Evolutionary conservation across 1,140 invertebrate species (phyloP).

Genomic region (Megalopta genalis): DNA sequence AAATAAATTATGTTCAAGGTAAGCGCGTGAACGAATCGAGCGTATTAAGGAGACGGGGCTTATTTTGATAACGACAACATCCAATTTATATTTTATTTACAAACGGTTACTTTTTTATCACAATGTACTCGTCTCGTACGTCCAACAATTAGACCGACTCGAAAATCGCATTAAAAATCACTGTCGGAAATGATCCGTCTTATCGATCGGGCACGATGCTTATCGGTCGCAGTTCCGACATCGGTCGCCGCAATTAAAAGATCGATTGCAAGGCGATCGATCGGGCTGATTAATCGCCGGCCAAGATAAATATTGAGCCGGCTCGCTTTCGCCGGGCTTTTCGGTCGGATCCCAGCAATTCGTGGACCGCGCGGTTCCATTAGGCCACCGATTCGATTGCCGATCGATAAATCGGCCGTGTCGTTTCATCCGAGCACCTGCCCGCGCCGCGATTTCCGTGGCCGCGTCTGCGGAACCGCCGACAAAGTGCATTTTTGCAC

Average conservation of each 20-base stretch:
- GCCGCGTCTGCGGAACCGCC: conserved; percentile 20
- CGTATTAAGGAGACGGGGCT: too few relatives aligned
- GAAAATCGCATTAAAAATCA: too few relatives aligned
- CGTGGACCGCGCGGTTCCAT: not conserved
- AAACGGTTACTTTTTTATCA: too few relatives aligned
- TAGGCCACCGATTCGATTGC: conserved; percentile 33
- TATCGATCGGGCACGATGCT: not conserved
- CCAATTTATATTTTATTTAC: too few relatives aligned
- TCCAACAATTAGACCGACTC: too few relatives aligned
- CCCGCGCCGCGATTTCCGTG: conserved; percentile 22
- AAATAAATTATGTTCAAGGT: too few relatives aligned
- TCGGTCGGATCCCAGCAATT: conserved; percentile 22
- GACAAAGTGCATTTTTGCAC: conserved; percentile 68
- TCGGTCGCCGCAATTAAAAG: not conserved
- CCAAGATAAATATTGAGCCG: not conserved
- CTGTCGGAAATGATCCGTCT: not conserved
- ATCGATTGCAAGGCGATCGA: not conserved
- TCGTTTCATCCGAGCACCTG: conserved; percentile 9
- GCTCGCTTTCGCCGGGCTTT: not conserved
- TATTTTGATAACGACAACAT: too few relatives aligned
- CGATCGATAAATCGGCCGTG: conserved; percentile 45
- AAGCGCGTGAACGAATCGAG: too few relatives aligned
- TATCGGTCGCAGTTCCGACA: not conserved
- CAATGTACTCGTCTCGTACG: too few relatives aligned
- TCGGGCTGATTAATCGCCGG: not conserved